Evolutionary conservation across 2,888 invertebrate genomes (phyloP), one percentile per base, ranked within the genome.

Genomic region (Timema podura): DNA sequence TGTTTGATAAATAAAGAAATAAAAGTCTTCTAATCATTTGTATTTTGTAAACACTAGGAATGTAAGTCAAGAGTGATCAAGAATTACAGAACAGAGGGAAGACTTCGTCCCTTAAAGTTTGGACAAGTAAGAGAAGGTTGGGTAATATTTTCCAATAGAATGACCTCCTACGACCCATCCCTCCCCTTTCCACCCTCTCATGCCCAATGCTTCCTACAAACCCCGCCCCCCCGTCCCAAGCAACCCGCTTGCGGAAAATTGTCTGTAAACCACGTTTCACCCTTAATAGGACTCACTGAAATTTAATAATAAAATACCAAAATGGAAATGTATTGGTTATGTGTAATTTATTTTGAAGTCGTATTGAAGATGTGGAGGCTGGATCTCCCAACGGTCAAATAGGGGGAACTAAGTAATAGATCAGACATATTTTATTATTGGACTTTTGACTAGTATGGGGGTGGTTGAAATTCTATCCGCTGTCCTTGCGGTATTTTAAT

Each of bases 221-320:
- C 61, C 61, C 45, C 13, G n/a, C 61, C 30, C 10, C 61, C 61
- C 51, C 61, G 8, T 30, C 30, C 61, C 61, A 61, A 61, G 30
- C 61, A 30, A 30, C 30, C 30, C 30, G 30, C 30, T 30, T 30
- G 30, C 30, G 30, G 61, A 61, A 61, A 61, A 30, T 61, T 13
- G 61, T 61, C 61, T 13, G 61, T 8, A 61, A 61, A 61, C 61
- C 61, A 61, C 61, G 61, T 61, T 61, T 61, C 61, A 45, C 61
- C 61, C 61, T 61, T 61, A 61, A 61, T 61, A 61, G 61, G 9
- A n/a, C 61, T 61, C 61, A 45, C 61, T 44, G 61, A 61, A 61
- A 61, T 61, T 61, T 61, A 61, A 61, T 61, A 61, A 61, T 61
- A 61, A 61, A 61, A 61, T 61, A 61, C 61, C 61, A 61, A 61